These are phyloP conservation scores for Numenius phaeopus DNA, from an alignment of 2,797 vertebrate species.

Conservation along the genomic window DNA sequence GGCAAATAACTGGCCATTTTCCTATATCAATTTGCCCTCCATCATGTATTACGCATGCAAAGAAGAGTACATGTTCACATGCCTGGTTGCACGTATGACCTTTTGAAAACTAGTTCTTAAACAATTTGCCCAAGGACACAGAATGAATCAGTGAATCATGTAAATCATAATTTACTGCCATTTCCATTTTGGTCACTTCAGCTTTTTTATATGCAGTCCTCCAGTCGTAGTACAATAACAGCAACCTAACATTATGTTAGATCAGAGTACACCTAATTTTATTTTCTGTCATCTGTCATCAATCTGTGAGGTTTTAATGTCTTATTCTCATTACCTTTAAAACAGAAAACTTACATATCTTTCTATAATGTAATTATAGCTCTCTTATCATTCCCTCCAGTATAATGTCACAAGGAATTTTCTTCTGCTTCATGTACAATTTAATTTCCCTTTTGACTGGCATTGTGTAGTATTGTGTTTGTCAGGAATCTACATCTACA, in stretches of 20 bases:
- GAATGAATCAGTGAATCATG: background rate
- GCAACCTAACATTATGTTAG: background rate
- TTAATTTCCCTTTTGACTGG: slow-evolving; percentile 65
- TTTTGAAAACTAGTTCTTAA: slow-evolving; percentile 7
- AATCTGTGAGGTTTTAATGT: slow-evolving; percentile 26
- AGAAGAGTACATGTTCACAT: background rate
- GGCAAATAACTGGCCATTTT: background rate
- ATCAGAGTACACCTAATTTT: slow-evolving; percentile 47
- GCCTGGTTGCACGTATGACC: background rate
- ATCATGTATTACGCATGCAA: background rate
- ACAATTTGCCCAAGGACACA: background rate
- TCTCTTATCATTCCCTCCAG: slow-evolving; percentile 53
- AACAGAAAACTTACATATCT: slow-evolving; percentile 41
- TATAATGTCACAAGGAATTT: slow-evolving; percentile 62
- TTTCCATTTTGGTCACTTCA: slow-evolving; percentile 30
- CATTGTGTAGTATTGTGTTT: slow-evolving; percentile 18
- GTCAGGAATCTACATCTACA: slow-evolving; percentile 44
- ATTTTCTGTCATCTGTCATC: slow-evolving; percentile 46
- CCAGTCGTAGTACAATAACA: background rate
- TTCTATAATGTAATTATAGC: slow-evolving; percentile 40
- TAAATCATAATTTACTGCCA: slow-evolving; percentile 10
- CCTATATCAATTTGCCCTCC: background rate
- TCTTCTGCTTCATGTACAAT: slow-evolving; percentile 53
- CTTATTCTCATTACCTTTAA: slow-evolving; percentile 47
- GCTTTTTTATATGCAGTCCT: background rate